phyloP scores from a whole-genome alignment of 2,888 invertebrate genomes.

The Stenotaenia linearis region DNA sequence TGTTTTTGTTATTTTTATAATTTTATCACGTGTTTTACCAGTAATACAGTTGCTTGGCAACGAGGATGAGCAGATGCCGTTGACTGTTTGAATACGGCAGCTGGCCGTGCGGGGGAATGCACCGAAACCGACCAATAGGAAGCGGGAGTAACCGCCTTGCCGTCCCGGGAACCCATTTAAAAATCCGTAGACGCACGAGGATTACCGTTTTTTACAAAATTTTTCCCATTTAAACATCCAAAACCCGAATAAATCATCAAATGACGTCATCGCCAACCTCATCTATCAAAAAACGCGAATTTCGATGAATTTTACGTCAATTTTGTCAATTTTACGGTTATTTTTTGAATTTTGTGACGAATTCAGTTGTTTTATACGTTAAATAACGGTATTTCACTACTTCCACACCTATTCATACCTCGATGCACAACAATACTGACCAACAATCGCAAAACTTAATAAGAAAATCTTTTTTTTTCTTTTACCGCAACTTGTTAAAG shows the following conservation, averaged over 20 bases:
- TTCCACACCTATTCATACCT: no score
- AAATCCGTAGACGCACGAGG: not conserved
- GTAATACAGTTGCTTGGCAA: not conserved
- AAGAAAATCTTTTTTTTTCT: not conserved
- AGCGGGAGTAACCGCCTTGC: not conserved
- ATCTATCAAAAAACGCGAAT: no score
- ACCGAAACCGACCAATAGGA: constrained; percentile 9
- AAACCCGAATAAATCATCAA: no score
- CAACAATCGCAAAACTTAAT: no score
- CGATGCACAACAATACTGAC: no score
- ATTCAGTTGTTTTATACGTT: no score
- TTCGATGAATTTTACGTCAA: no score
- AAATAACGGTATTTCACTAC: no score
- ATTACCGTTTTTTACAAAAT: not conserved
- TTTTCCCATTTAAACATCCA: no score
- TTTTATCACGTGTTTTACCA: not conserved
- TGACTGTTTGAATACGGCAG: constrained; percentile 26
- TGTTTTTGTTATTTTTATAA: not conserved
- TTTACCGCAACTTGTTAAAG: not conserved
- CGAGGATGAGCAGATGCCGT: constrained; percentile 17
- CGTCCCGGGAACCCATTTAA: not conserved
- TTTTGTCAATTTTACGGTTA: no score
- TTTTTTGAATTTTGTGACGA: no score
- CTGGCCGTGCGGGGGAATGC: constrained; percentile 5
- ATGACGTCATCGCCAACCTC: no score